Evolutionary conservation across 2,888 invertebrate species (phyloP), one percentile per base, ranked within the genome.

Genomic region (Adelognathus sp.): DNA sequence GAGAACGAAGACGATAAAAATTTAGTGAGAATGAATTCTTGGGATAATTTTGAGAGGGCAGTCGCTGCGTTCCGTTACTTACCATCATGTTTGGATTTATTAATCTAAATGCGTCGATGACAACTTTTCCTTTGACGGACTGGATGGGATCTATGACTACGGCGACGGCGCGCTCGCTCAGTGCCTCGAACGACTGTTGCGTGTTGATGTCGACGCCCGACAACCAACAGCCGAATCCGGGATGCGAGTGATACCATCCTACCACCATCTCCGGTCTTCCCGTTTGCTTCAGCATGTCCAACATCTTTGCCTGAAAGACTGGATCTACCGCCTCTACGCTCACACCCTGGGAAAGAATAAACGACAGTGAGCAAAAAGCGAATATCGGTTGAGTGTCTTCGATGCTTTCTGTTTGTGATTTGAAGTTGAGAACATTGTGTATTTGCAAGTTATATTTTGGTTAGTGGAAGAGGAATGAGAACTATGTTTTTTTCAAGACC

Each of bases 61-160:
- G 31, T 54, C 46, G 11, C 9, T 33, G 16, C 52, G 7, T 4
- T 2, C 46, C 36, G 9, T 52, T 79, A 80, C 76, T 85, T 66
- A 99, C 99, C 96, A 99, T 97, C 97, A 98, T 98, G 91, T 99
- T 99, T 9, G 99, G 99, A 93, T 99, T 99, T 89, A 99, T 99
- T 83, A 99, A 94, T 86, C 99, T 96, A 93, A 99, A 99, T 81
- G 99, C 99, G 93, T 99, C 99, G 88, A 99, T 99, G n/a, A 99
- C 99, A 54, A 99, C 98, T 94, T 99, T 97, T 86, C 99, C 99
- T 93, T 99, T 99, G 2, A 99, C 99, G 70, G 98, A 98, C 90
- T 99, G 99, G 88, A 99, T 99, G 9, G 99, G 99, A 92, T 99
- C 99, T 29, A 99, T 99, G 1, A 99, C 99, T 46, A 99, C 99